Base-by-base conservation (phyloP, 2,888 invertebrate genomes). In the Pristionchus mayeri region DNA sequence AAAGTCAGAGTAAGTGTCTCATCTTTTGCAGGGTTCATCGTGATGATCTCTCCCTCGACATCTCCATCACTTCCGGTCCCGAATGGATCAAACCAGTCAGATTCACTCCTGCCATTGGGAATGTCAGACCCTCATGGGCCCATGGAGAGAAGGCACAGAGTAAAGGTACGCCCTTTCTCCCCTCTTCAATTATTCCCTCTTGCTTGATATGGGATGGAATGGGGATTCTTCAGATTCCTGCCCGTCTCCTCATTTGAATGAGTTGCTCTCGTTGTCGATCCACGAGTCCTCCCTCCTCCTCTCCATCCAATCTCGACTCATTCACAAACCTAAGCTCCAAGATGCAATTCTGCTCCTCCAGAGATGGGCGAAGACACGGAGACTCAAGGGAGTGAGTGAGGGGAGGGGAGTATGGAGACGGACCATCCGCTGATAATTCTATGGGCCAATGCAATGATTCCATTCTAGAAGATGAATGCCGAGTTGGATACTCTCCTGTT, bases 281-380 rank as follows among this genome's bases (percentile, higher is more conserved):
- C 60, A 63, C 48, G 81, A 82, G 27, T 34, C 30, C n/a, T 63
- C 60, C 16, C 81, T 82, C 44, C 63, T 48, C 16, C 60, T 63
- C 7, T 82, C 63, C 44, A 34, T 82, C 30, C 60, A 82, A 44
- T 63, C 60, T 27, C 48, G n/a, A 44, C 63, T 82, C 4, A 18
- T 63, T 21, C 81, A 82, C 30, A 37, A 48, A 63, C 81, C 81
- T 13, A 82, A 82, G n/a, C 63, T 82, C 21, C 81, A 82, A 63
- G 81, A 82, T 82, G 81, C 63, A 21, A 24, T 82, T 7, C 27
- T 24, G 9, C 48, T 82, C 7, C 27, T 82, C 13, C 81, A 82
- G 63, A 82, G 27, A 82, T 82, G 81, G 81, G 63, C 63, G 27
- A 82, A 37, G 21, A 82, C 48, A 9, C 40, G 81, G n/a, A 40